Percentiles rank a stretch among this genome's conserved stretches.
These are phyloP conservation scores for Champsocephalus esox DNA, from an alignment of 2,797 vertebrate genomes.

Conservation along the genomic window DNA sequence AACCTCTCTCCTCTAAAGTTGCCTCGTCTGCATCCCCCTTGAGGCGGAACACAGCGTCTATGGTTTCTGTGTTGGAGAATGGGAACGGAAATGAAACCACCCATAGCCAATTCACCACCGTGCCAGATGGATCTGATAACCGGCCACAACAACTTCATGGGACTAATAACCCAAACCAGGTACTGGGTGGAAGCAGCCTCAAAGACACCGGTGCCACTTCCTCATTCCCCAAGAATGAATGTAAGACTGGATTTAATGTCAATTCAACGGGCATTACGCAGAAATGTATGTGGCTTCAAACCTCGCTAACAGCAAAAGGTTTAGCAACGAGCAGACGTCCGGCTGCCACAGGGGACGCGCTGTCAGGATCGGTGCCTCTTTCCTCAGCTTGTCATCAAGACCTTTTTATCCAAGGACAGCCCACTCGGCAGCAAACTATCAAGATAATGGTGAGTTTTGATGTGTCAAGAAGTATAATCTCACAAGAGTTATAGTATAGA, in stretches of 20 bases:
- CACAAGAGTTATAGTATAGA: neutral
- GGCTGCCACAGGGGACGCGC: neutral
- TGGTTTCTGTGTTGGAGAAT: neutral
- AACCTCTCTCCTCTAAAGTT: conserved; percentile 28
- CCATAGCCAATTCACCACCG: conserved; percentile 34
- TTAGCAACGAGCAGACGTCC: neutral
- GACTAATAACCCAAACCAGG: conserved; percentile 21
- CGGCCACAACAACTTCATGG: conserved; percentile 13
- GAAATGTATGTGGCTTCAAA: conserved; percentile 56
- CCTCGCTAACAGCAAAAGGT: conserved; percentile 21
- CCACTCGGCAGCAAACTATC: neutral
- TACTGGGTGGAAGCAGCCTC: neutral
- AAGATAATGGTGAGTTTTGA: conserved; percentile 39
- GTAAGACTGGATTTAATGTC: conserved; percentile 38
- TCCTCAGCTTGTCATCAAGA: conserved; percentile 21
- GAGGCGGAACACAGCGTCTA: conserved; percentile 21
- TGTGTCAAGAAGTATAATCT: neutral
- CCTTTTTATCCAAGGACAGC: conserved; percentile 25
- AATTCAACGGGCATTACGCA: conserved; percentile 70
- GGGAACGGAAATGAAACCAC: neutral
- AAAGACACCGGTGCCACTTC: conserved; percentile 15
- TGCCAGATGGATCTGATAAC: conserved; percentile 32
- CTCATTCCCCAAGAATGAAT: conserved; percentile 22
- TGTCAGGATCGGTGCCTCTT: conserved; percentile 2
- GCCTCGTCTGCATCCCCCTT: conserved; percentile 31